Conservation (phyloP, 2,113 vertebrate genomes). For the Papio anubis region DNA sequence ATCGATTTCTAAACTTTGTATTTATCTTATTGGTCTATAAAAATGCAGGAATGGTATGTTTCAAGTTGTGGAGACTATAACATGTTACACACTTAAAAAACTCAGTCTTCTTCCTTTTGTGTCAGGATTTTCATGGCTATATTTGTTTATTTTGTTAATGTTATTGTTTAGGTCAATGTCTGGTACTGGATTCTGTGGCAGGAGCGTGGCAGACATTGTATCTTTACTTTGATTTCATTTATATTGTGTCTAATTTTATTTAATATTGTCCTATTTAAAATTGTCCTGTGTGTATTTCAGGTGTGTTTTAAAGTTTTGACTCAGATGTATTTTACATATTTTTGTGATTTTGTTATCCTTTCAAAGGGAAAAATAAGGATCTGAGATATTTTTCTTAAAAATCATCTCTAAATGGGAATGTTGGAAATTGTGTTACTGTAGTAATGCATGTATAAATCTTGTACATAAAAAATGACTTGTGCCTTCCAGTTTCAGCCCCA, state of each 20-base stretch:
- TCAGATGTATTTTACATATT: not conserved
- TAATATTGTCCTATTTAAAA: not conserved
- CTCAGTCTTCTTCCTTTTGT: not conserved
- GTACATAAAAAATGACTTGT: not conserved
- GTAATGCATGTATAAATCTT: not conserved
- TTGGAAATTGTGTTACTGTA: not conserved
- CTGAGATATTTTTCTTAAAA: not conserved
- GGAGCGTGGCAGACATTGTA: not conserved
- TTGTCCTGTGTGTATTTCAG: not conserved
- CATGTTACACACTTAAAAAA: not conserved
- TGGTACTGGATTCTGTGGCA: not conserved
- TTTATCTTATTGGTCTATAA: not conserved
- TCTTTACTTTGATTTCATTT: not conserved
- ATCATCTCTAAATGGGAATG: not conserved
- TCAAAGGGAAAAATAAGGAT: not conserved
- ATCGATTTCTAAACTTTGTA: not conserved
- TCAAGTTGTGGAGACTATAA: not conserved
- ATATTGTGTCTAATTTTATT: not conserved
- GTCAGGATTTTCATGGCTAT: not conserved
- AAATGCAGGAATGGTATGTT: not conserved
- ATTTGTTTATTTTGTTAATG: not conserved
- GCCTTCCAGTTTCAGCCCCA: not conserved
- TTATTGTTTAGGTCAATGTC: not conserved
- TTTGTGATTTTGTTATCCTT: not conserved
- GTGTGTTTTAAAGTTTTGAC: not conserved